Conservation (phyloP, 2,888 invertebrate species). For the Drosophila seclusa region DNA sequence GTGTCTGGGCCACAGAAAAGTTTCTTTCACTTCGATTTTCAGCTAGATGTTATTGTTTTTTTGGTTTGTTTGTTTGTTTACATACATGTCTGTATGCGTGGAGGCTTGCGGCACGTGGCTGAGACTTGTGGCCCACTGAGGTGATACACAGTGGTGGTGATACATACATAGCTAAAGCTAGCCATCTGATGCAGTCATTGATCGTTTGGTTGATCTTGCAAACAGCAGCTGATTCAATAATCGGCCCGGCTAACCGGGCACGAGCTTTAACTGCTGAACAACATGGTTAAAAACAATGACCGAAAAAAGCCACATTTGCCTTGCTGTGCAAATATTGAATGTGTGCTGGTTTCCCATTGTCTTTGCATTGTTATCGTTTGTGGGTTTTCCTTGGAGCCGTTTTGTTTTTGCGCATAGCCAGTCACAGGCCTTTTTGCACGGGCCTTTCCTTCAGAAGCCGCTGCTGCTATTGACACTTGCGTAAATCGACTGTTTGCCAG, state of each 20-base stretch:
- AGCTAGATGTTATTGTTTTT: background rate
- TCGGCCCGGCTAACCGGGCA: conserved; percentile 14
- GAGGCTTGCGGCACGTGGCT: conserved; percentile 26
- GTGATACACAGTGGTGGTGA: background rate
- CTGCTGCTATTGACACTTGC: conserved; percentile 40
- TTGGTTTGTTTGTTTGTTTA: conserved; percentile 3
- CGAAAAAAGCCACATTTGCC: conserved; percentile 21
- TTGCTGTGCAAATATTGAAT: conserved; percentile 50
- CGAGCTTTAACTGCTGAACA: conserved; percentile 35
- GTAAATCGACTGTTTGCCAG: conserved; percentile 45
- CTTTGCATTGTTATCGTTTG: background rate
- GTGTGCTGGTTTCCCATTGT: conserved; percentile 28
- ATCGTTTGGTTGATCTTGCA: conserved; percentile 14
- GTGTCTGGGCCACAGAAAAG: conserved; percentile 7
- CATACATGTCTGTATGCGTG: background rate
- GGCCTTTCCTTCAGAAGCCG: conserved; percentile 21
- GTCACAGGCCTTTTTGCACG: conserved; percentile 34
- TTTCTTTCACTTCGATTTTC: conserved; percentile 22
- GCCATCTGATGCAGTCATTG: background rate
- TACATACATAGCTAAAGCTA: too few species aligned
- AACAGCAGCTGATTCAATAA: conserved; percentile 52
- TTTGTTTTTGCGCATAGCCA: conserved; percentile 11
- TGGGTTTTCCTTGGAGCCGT: conserved; percentile 27
- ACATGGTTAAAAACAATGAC: conserved; percentile 50
- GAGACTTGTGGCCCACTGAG: conserved; percentile 2